A percentile compares a stretch with the other conserved stretches of the same genome.
Conservation (phyloP, 2,888 invertebrate species). For the Linnaemya vulpina region DNA sequence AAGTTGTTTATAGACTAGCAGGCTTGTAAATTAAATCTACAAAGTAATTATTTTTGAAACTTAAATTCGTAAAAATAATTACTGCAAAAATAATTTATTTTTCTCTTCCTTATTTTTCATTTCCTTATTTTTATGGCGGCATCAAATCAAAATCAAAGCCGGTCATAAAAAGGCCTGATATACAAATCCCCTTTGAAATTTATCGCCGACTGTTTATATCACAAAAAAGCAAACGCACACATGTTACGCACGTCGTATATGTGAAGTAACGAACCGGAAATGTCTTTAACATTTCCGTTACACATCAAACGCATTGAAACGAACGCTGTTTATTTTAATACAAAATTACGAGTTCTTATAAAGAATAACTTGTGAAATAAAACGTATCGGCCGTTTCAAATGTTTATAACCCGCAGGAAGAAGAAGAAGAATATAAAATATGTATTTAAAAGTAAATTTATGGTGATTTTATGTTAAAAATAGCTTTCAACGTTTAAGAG, state of each 20-base stretch:
- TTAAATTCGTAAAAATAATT: no score
- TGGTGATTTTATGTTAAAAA: constrained; percentile 42
- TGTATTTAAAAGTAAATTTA: constrained; percentile 28
- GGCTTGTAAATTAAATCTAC: no score
- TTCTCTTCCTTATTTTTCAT: no score
- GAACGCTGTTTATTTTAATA: constrained; percentile 22
- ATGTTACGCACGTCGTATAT: not conserved
- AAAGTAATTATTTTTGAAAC: no score
- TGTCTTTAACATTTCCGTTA: constrained; percentile 78
- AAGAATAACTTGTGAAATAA: constrained; percentile 13
- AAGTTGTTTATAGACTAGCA: no score
- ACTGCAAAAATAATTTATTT: no score
- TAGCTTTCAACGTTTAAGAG: constrained; percentile 6
- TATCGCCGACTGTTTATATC: not conserved
- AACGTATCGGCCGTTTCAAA: constrained; percentile 25
- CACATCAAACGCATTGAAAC: constrained; percentile 74
- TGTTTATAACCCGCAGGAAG: not conserved
- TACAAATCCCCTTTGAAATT: not conserved
- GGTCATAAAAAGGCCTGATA: not conserved
- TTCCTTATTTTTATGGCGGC: no score
- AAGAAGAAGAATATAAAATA: constrained; percentile 10
- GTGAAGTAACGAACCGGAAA: constrained; percentile 79
- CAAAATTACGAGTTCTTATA: not conserved
- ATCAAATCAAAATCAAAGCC: not conserved
- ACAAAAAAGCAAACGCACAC: not conserved